Base-by-base conservation (phyloP, 2,113 vertebrate genomes). In the Petrocephalus microphthalmus region DNA sequence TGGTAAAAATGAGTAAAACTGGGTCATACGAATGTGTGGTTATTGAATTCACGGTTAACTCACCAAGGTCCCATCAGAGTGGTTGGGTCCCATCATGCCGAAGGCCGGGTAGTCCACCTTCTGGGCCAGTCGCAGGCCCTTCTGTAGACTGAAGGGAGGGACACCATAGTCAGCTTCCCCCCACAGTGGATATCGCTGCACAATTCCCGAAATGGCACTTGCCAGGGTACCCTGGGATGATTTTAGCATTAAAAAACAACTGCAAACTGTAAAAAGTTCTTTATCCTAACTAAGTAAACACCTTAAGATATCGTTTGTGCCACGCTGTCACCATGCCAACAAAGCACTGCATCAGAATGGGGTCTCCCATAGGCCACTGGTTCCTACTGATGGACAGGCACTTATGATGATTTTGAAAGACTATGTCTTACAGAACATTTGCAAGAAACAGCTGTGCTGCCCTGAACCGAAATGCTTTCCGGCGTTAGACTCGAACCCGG, bases 61-160 rank as follows among this genome's bases (percentile, higher is more conserved):
- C 94, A 99, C 97, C 93, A 95, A 95, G 88, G 95, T 93, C 88
- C 93, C 94, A 54, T 97, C 95, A 0, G 95, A 95, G 3, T 93
- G 91, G 0, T 95, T 92, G 0, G 95, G 93, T n/a, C 93, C 90
- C 10, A 95, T 91, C 0, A 83, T 91, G 85, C 94, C 94, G 4
- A 96, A 94, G 0, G 92, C 92, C 0, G 95, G 93, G 87, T 97
- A 97, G 89, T 98, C 97, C 0, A 92, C 91, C 91, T 98, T 98
- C 93, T 97, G 95, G 0, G 96, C 95, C 1, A 97, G 94, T 64
- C 89, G 95, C 78, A 94, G 90, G 84, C 96, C 96, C 88, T 94
- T 95, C 92, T 97, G 97, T 91, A 98, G 91, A 92, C 97, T 99
- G 93, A 42, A 49, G 53, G 78, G 52, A 78, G 20, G 11, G 1